Evolutionary conservation across 2,113 vertebrate genomes (phyloP).

Genomic region (Dromaius novaehollandiae): DNA sequence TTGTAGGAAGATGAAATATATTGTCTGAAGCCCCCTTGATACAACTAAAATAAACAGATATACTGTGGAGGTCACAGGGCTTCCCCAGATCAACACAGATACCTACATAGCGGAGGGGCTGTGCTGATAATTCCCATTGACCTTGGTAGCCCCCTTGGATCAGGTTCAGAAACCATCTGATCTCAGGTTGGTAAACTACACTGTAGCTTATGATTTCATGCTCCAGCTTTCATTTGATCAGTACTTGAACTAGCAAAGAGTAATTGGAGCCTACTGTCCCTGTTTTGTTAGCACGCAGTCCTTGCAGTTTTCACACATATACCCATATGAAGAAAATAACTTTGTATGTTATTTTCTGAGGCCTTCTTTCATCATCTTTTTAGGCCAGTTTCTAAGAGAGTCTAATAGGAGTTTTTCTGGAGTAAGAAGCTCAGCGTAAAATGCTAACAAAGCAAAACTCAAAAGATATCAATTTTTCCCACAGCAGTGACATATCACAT

Average conservation of each 20-base stretch:
- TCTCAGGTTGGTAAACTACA: neutral
- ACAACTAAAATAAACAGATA: neutral
- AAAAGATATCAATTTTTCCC: neutral
- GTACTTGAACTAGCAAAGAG: neutral
- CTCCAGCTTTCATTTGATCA: neutral
- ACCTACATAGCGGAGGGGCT: neutral
- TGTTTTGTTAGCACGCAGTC: neutral
- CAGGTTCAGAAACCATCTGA: neutral
- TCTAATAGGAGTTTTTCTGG: neutral
- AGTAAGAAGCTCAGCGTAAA: neutral
- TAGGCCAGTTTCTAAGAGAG: neutral
- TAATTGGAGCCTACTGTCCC: neutral
- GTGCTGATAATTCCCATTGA: neutral
- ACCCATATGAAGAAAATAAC: neutral
- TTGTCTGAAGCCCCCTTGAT: neutral
- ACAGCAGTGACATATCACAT: neutral
- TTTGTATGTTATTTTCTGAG: neutral
- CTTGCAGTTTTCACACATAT: accelerated
- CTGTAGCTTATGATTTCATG: neutral
- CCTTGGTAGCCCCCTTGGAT: neutral
- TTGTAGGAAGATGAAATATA: neutral
- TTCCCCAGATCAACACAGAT: neutral
- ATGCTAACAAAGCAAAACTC: neutral
- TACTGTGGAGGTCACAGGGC: neutral
- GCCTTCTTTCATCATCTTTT: neutral